These are phyloP conservation scores for Phoxinus dragarum DNA, from an alignment of 2,797 vertebrate genomes.

Conservation along the genomic window DNA sequence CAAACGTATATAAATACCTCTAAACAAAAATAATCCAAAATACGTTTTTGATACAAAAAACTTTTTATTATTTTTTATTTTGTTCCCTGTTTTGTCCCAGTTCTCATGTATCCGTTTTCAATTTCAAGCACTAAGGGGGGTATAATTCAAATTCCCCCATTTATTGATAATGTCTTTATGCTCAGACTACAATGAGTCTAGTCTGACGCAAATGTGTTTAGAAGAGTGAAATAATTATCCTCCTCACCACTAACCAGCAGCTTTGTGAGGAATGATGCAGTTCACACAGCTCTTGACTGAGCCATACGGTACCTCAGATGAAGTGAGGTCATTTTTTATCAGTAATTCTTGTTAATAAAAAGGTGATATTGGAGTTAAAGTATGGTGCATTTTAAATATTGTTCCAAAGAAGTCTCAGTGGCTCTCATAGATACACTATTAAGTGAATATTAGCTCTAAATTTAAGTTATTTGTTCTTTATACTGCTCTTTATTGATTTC, in stretches of 20 bases:
- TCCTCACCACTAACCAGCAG: slow-evolving; percentile 27
- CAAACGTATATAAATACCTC: neutral
- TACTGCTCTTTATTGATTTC: neutral
- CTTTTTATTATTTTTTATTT: neutral
- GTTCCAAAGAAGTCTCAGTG: neutral
- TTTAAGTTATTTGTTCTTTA: neutral
- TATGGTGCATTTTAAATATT: neutral
- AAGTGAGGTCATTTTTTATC: neutral
- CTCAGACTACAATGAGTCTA: slow-evolving; percentile 15
- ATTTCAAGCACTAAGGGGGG: neutral
- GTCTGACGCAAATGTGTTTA: slow-evolving; percentile 44
- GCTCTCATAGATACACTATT: neutral
- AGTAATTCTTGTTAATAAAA: neutral
- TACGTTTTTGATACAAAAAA: too few species aligned
- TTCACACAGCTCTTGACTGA: slow-evolving; percentile 13
- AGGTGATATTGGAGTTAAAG: neutral
- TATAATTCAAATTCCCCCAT: neutral
- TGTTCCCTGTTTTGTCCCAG: neutral
- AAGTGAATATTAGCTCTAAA: neutral
- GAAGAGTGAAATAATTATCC: slow-evolving; percentile 36
- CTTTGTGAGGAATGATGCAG: slow-evolving; percentile 38
- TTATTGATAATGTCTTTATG: slow-evolving; percentile 1
- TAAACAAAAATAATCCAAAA: neutral
- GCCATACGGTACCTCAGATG: neutral
- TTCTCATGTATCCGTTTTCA: neutral